Conservation (phyloP, 2,113 vertebrate species). For the Proteles cristata region DNA sequence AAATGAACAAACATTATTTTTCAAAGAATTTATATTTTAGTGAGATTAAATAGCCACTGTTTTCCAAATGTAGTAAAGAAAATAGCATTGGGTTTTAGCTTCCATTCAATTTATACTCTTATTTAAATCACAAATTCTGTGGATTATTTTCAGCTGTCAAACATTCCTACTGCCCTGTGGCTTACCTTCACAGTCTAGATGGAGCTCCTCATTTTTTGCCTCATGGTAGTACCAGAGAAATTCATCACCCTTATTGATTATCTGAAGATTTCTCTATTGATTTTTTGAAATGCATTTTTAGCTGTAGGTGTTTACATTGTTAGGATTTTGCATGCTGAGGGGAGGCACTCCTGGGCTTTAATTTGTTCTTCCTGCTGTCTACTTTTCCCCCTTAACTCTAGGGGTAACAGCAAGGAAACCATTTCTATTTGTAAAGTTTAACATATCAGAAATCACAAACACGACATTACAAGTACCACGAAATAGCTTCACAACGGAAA, state of each 20-base stretch:
- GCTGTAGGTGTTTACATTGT: background rate
- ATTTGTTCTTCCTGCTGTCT: background rate
- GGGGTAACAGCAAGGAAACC: background rate
- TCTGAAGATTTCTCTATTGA: background rate
- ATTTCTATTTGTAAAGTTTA: background rate
- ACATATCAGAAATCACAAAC: background rate
- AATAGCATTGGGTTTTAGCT: background rate
- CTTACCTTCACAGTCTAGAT: background rate
- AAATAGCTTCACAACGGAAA: background rate
- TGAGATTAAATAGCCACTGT: background rate
- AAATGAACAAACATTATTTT: background rate
- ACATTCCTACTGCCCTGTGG: background rate
- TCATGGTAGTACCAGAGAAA: background rate
- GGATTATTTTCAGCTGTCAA: background rate
- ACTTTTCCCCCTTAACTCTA: background rate
- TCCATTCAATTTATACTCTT: background rate
- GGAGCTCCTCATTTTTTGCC: background rate
- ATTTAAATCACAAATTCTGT: conserved; percentile 3
- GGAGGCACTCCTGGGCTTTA: background rate
- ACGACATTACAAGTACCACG: background rate
- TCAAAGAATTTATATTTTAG: background rate
- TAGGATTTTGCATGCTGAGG: background rate
- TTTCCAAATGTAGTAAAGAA: background rate
- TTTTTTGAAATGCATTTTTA: background rate
- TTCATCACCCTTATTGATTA: background rate